Conservation (phyloP, 2,888 invertebrate genomes). For the Cylloceria caligata region DNA sequence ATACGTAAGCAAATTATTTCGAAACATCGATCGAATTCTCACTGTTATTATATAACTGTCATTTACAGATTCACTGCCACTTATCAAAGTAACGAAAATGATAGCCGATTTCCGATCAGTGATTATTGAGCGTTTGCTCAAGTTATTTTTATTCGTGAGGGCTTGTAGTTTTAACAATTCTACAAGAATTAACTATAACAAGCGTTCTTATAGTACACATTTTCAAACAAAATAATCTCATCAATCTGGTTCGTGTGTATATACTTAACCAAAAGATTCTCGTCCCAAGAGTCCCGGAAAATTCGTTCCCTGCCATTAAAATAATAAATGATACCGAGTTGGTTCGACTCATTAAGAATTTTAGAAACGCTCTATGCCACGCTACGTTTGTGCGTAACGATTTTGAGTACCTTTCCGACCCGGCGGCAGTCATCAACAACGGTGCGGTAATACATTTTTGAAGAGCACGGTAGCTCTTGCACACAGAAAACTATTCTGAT, state of each 20-base stretch:
- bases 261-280: constrained; percentile 43
- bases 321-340: constrained; percentile 77
- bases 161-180: neutral
- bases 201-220: neutral
- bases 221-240: constrained; percentile 3
- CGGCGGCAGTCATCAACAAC: constrained; percentile 59
- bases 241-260: constrained; percentile 9
- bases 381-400: constrained; percentile 65
- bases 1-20: constrained; percentile 2
- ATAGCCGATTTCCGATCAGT: neutral
- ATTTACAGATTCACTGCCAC: neutral
- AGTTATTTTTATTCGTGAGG: neutral
- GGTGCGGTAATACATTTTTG: constrained; percentile 42
- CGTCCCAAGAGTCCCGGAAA: constrained; percentile 46
- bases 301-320: constrained; percentile 73
- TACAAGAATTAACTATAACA: neutral
- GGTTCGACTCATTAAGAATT: constrained; percentile 74
- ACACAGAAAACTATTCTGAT: neutral
- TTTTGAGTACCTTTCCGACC: constrained; percentile 63
- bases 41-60: neutral
- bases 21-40: neutral
- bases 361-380: constrained; percentile 64
- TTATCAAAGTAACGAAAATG: neutral
- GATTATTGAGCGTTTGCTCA: neutral
- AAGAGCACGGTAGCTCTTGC: neutral